These are phyloP conservation scores for Papilio elwesi DNA, from an alignment of 2,888 invertebrate genomes.

Conservation along the genomic window DNA sequence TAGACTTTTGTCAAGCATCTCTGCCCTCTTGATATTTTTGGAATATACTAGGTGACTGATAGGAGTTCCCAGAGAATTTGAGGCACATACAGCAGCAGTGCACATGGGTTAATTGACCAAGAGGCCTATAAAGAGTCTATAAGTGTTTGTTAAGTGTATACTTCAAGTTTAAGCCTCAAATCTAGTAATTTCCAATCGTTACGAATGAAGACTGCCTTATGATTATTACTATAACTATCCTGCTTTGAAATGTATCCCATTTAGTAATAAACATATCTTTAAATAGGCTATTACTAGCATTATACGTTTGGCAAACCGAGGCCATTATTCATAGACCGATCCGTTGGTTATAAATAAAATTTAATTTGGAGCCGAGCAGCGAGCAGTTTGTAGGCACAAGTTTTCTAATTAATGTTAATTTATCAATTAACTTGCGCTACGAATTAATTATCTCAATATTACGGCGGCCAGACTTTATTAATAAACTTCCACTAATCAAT, in stretches of 20 bases:
- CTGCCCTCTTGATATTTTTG: too few species aligned
- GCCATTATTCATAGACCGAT: constrained; percentile 31
- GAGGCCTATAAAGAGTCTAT: too few species aligned
- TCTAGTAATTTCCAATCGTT: too few species aligned
- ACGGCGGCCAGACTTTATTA: constrained; percentile 77
- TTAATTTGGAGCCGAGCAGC: constrained; percentile 42
- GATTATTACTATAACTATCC: not conserved
- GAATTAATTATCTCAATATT: constrained; percentile 81
- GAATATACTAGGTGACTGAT: too few species aligned
- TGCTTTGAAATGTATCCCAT: not conserved
- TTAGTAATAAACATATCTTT: constrained; percentile 12
- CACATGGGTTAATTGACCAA: too few species aligned
- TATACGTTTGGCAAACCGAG: constrained; percentile 14
- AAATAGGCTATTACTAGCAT: constrained; percentile 10
- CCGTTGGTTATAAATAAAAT: constrained; percentile 46
- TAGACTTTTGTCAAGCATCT: too few species aligned
- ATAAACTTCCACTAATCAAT: constrained; percentile 81
- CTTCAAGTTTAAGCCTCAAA: too few species aligned
- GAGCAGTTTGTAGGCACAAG: constrained; percentile 53
- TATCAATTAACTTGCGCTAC: constrained; percentile 81
- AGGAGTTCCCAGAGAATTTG: too few species aligned
- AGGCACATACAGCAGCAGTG: too few species aligned
- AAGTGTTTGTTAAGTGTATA: too few species aligned
- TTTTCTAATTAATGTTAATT: constrained; percentile 82
- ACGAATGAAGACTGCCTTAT: not conserved